A percentile compares a stretch with the other conserved stretches of the same genome.
Conservation (phyloP, 1,140 invertebrate species). For the Bursaphelenchus mucronatus region DNA sequence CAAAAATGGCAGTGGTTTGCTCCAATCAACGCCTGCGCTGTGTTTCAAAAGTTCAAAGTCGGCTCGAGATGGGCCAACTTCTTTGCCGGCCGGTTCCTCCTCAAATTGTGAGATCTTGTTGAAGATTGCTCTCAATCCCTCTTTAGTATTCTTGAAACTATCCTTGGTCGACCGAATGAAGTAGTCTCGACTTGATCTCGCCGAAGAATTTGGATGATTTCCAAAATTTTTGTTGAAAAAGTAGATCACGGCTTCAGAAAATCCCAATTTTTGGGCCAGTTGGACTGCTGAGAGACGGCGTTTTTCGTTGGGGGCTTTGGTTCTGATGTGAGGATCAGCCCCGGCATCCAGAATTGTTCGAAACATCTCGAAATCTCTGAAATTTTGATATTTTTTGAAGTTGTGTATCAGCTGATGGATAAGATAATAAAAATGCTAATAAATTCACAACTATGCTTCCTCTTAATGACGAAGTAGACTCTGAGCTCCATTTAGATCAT, state of each 20-base stretch:
- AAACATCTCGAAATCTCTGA: constrained; percentile 29
- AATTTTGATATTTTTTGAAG: background rate
- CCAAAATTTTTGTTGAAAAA: background rate
- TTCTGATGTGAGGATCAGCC: constrained; percentile 1
- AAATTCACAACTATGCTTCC: too few relatives aligned
- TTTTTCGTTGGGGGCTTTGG: background rate
- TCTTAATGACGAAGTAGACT: too few relatives aligned
- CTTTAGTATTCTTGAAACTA: constrained; percentile 2
- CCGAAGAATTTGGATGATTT: background rate
- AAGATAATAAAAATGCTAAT: too few relatives aligned
- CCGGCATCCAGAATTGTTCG: constrained; percentile 11
- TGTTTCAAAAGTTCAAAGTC: constrained; percentile 1
- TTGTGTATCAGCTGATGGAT: too few relatives aligned
- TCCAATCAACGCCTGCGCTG: background rate
- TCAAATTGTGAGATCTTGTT: constrained; percentile 6
- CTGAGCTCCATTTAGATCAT: too few relatives aligned
- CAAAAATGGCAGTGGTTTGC: constrained; percentile 12
- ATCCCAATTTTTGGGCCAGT: constrained; percentile 9
- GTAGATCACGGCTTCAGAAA: background rate
- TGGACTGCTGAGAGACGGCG: background rate
- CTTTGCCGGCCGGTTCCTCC: background rate
- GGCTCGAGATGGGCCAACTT: background rate
- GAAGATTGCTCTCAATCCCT: background rate
- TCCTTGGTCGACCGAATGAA: background rate
- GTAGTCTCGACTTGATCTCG: background rate